A percentile compares a stretch with the other conserved stretches of the same genome.
Conservation (phyloP, 2,888 invertebrate genomes). For the Chrysomela aeneicollis region DNA sequence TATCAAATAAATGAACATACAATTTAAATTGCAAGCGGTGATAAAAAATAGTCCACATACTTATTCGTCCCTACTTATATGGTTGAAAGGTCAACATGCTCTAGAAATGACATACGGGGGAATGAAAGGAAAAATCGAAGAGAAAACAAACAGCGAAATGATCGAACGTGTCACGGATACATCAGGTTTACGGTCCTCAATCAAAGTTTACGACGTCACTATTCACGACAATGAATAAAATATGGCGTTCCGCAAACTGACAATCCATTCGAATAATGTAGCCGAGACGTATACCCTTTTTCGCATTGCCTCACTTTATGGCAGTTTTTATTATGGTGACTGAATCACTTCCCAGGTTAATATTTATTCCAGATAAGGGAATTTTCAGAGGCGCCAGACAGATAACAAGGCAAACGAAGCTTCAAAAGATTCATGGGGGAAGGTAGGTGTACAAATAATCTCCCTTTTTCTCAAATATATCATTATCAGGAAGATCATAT, state of each 20-base stretch:
- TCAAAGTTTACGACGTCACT: constrained; percentile 5
- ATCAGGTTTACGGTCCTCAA: background rate
- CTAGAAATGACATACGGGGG: background rate
- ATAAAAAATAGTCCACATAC: no score
- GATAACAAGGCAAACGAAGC: background rate
- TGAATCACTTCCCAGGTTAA: constrained; percentile 34
- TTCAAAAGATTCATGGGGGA: background rate
- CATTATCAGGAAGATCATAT: no score
- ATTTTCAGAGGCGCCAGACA: background rate
- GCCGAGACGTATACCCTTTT: constrained; percentile 31
- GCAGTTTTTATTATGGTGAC: constrained; percentile 28
- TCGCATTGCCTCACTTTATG: constrained; percentile 30
- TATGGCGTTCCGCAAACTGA: background rate
- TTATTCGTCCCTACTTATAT: no score
- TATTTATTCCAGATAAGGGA: constrained; percentile 34
- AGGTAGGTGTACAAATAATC: background rate
- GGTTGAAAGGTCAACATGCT: no score
- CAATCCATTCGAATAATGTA: constrained; percentile 2
- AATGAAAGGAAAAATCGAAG: no score
- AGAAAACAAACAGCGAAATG: background rate
- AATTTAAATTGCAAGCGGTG: no score
- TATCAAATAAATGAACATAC: no score
- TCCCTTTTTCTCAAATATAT: no score
- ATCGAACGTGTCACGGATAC: background rate
- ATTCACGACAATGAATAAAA: constrained; percentile 5